phyloP scores from a whole-genome alignment of 92 coral and sea anemone species.

The Porites lobata region DNA sequence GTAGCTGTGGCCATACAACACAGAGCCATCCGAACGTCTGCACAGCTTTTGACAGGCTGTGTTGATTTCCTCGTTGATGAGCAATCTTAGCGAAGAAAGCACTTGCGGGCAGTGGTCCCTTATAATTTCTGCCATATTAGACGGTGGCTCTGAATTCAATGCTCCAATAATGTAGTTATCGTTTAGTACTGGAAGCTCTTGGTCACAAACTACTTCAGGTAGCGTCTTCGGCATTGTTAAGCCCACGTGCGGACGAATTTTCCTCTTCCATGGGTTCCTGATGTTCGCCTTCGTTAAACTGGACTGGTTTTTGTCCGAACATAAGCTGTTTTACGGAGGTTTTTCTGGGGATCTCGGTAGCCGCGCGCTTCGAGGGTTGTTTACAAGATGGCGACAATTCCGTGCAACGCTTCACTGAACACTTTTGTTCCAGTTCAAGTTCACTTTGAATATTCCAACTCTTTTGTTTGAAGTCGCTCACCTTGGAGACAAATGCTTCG shows the following conservation, averaged over 20 bases:
- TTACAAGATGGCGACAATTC: slow-evolving; percentile 52
- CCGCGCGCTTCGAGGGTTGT: slow-evolving; percentile 56
- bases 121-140: slow-evolving; percentile 25
- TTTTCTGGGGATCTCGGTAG: slow-evolving; percentile 10
- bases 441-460: slow-evolving; percentile 24
- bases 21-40: slow-evolving; percentile 36
- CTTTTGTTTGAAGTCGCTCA: slow-evolving; percentile 53
- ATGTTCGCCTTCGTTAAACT: neutral
- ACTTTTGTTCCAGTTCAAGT: slow-evolving; percentile 9
- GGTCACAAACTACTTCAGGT: too few relatives aligned
- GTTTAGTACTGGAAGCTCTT: too few relatives aligned
- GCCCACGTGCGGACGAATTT: neutral
- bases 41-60: slow-evolving; percentile 36
- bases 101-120: slow-evolving; percentile 18
- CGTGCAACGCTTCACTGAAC: slow-evolving; percentile 54
- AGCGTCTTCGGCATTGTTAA: too few relatives aligned
- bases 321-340: slow-evolving; percentile 9
- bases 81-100: slow-evolving; percentile 22
- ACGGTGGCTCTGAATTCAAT: too few relatives aligned
- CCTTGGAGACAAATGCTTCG: slow-evolving; percentile 48
- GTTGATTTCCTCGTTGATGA: slow-evolving; percentile 24
- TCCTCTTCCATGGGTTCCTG: slow-evolving; percentile 20
- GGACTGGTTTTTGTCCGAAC: too few relatives aligned
- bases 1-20: slow-evolving; percentile 50
- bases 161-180: too few relatives aligned